phyloP scores from a whole-genome alignment of 2,797 vertebrate species.

The Sebastes cheni region DNA sequence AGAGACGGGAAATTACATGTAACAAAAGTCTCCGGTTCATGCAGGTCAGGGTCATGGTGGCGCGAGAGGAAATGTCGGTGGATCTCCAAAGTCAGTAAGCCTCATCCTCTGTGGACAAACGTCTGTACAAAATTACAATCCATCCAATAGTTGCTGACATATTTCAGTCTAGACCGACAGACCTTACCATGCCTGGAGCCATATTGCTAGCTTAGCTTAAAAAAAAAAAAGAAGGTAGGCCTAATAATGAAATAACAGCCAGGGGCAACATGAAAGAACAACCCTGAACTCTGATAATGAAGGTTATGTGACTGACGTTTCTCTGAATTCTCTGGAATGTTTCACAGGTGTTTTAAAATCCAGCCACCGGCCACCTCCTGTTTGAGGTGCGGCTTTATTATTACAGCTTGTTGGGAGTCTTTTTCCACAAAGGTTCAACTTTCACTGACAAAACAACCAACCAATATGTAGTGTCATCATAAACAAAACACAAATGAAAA shows the following conservation, averaged over 20 bases:
- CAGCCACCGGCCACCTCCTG: background rate
- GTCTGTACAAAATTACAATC: background rate
- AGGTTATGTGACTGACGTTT: background rate
- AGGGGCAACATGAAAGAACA: constrained; percentile 6
- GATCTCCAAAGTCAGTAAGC: background rate
- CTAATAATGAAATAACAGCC: constrained; percentile 2
- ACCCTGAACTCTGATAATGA: background rate
- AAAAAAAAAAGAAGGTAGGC: background rate
- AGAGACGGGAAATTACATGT: background rate
- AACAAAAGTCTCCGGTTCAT: background rate
- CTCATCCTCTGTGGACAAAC: background rate
- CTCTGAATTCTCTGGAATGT: background rate
- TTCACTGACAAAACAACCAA: background rate
- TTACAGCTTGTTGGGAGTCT: background rate
- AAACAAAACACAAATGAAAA: constrained; percentile 5
- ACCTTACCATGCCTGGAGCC: background rate
- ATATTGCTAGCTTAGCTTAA: background rate
- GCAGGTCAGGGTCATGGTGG: background rate
- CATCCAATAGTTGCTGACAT: background rate
- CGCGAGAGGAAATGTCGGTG: background rate
- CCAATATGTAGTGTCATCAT: background rate
- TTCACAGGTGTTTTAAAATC: constrained; percentile 10
- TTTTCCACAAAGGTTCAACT: background rate
- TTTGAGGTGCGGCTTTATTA: background rate
- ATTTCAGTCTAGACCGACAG: background rate